These are phyloP conservation scores for Eonycteris spelaea DNA, from an alignment of 2,113 vertebrate species.

Conservation along the genomic window DNA sequence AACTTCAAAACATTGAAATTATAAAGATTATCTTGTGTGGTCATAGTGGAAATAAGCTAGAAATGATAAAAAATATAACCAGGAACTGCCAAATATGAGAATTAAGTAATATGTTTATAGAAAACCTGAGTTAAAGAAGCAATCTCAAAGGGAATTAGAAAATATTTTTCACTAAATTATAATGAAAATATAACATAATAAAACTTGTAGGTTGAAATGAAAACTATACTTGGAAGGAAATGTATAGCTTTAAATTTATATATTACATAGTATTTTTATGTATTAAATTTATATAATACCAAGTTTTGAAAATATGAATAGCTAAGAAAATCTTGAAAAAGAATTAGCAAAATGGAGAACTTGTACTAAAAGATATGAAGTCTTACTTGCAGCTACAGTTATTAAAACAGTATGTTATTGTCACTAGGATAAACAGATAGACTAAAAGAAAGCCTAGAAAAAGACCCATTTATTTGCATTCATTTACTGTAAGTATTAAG, in stretches of 20 bases:
- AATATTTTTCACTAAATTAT: not conserved
- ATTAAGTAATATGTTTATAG: not conserved
- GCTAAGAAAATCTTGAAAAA: not conserved
- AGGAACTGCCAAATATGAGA: not conserved
- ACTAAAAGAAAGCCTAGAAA: not conserved
- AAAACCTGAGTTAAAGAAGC: not conserved
- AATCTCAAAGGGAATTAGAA: not conserved
- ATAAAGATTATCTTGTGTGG: not conserved
- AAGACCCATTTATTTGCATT: not conserved
- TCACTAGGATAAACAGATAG: not conserved
- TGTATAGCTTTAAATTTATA: not conserved
- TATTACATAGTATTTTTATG: not conserved
- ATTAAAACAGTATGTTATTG: not conserved
- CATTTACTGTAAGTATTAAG: not conserved
- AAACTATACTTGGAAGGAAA: not conserved
- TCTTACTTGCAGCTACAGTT: not conserved
- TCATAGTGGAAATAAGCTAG: not conserved
- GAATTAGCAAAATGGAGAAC: not conserved
- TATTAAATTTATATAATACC: not conserved
- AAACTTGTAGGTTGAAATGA: not conserved
- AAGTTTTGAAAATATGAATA: not conserved
- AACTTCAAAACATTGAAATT: not conserved
- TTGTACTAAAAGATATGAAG: not conserved
- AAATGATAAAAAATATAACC: not conserved
- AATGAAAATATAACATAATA: not conserved